Base-by-base conservation (phyloP, 1,140 invertebrate genomes). In the Melitaea cinxia region DNA sequence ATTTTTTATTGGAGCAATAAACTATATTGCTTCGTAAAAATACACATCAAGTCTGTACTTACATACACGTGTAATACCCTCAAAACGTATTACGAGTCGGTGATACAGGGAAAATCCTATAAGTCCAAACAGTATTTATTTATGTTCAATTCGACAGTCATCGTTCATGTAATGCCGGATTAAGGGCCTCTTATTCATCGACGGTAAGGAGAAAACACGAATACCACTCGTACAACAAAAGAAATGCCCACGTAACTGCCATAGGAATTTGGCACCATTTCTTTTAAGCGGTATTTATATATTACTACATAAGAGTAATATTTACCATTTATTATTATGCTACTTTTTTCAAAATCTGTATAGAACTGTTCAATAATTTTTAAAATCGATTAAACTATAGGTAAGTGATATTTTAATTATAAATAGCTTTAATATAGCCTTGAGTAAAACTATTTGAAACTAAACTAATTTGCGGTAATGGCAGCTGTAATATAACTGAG, bases 151-250 rank as follows among this genome's bases (percentile, higher is more conserved):
- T 73, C 66, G 68, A 57, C 72, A 75, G 76, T 76, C 75, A 80
- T 78, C 74, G 77, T 69, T 78, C 75, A 68, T 73, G 72, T 76
- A 83, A 83, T 78, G 76, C 74, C 68, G 73, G 69, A 77, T 72
- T 83, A 80, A 75, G 75, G 42, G 37, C 62, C 66, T 72, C 35
- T 74, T 70, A 71, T 80, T 77, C 73, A 72, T 69, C 66, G 56
- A 68, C 59, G 64, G 65, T 58, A 70, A 54, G 68, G 67, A 71
- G 66, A 77, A 73, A 71, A 74, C 72, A 78, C 72, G 71, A 75
- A 71, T 63, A 67, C 70, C 65, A 62, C 57, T 69, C 53, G 65
- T 47, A 50, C 72, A 74, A 83, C 79, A 85, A 82, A 87, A 70
- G 75, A 73, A 86, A 77, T 81, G 66, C 53, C 68, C 71, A 71